Evolutionary conservation across 2,797 vertebrate genomes (phyloP), one percentile per base, ranked within the genome.

Genomic region (Pogonophryne albipinna): DNA sequence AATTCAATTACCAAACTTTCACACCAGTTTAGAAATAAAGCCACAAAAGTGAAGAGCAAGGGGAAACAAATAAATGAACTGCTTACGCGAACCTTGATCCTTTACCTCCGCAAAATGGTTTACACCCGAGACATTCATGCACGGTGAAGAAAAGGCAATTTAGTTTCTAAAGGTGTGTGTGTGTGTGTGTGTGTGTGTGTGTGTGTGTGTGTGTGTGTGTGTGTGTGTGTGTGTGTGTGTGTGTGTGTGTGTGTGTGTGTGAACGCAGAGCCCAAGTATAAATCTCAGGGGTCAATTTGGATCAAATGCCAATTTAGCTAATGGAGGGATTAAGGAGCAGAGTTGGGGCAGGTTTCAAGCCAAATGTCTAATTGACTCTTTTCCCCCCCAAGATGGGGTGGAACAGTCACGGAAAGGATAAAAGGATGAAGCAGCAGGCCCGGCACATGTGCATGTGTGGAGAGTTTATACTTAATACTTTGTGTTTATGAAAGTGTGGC

Each of bases 1-100:
- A 89, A 92, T 91, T 88, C 85, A 88, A 87, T 92, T 91, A 91
- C 70, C 75, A 66, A 88, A 92, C 85, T 90, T 90, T 90, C 84
- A 86, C 82, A 84, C 62, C 56, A 68, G 80, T 84, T 88, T 71
- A 86, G 78, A 85, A 86, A 74, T 82, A 60, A 88, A 84, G 75
- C 80, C 65, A 65, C 44, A 65, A 66, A 87, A 88, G 80, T 84
- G 79, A 83, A 77, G 70, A 60, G 73, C 57, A 61, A 70, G 46
- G 4, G 10, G 20, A 42, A 63, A 71, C 47, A 66, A 78, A 63
- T 44, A 79, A 79, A 71, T 53, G 65, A 81, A 82, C 45, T 64
- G 76, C 83, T 85, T 60, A 85, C 13, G 2, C 53, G 79, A 89
- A 78, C 76, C 74, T 82, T 80, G 81, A 86, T 78, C 75, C 64